These are phyloP conservation scores for Laspeyria flexula DNA, from an alignment of 2,888 invertebrate genomes.

Conservation along the genomic window DNA sequence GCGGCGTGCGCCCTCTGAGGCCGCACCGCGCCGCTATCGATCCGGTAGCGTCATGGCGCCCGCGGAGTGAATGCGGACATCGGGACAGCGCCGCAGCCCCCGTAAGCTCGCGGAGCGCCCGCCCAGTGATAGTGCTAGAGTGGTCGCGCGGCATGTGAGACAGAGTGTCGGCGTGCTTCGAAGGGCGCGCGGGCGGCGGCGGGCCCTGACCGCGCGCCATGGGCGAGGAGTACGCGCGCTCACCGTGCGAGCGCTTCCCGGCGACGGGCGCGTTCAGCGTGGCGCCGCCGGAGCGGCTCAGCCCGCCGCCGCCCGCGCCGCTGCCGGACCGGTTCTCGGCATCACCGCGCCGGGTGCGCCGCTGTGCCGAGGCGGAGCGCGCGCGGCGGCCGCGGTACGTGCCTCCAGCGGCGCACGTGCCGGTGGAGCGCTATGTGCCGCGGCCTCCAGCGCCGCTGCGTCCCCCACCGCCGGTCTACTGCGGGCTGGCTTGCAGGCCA, in stretches of 20 bases:
- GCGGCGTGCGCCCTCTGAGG: conserved; percentile 76
- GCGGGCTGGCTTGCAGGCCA: conserved; percentile 80
- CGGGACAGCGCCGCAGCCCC: conserved; percentile 74
- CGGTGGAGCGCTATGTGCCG: conserved; percentile 90
- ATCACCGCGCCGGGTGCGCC: conserved; percentile 87
- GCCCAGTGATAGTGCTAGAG: conserved; percentile 74
- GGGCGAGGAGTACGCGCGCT: conserved; percentile 84
- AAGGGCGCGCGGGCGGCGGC: conserved; percentile 82
- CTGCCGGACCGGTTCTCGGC: conserved; percentile 86
- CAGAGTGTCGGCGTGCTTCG: conserved; percentile 66
- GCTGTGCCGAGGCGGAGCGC: conserved; percentile 89
- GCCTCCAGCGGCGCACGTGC: conserved; percentile 89
- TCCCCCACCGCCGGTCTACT: conserved; percentile 84
- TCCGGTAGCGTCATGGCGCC: conserved; percentile 80
- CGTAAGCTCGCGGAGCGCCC: conserved; percentile 66
- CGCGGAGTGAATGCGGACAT: conserved; percentile 84
- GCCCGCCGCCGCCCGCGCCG: conserved; percentile 88
- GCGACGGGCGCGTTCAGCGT: conserved; percentile 86
- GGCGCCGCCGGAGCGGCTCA: conserved; percentile 88
- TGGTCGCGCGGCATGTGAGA: conserved; percentile 81
- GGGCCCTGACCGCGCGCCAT: conserved; percentile 83
- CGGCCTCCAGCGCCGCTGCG: conserved; percentile 83
- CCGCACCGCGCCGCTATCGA: conserved; percentile 81
- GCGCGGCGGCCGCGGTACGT: conserved; percentile 87
- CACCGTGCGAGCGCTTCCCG: conserved; percentile 85